A percentile compares a stretch with the other conserved stretches of the same genome.
phyloP scores from a whole-genome alignment of 2,797 vertebrate species.

The Anableps anableps region DNA sequence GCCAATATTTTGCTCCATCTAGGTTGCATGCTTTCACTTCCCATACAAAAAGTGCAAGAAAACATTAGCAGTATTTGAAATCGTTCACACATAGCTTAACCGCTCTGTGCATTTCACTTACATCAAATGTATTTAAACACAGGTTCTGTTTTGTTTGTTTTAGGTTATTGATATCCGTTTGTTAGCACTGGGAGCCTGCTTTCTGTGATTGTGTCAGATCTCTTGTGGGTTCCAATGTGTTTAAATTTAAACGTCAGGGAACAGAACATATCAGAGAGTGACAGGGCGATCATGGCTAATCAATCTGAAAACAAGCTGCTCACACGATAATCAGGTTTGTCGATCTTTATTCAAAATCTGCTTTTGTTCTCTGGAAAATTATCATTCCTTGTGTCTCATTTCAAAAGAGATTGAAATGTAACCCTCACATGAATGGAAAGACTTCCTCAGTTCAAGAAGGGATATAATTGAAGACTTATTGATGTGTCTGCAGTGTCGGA shows the following conservation, averaged over 20 bases:
- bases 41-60: not conserved
- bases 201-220: not conserved
- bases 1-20: not conserved
- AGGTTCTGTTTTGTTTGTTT: not conserved
- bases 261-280: constrained; percentile 2
- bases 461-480: not conserved
- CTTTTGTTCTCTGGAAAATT: not conserved
- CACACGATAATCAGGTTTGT: not conserved
- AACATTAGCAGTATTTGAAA: not conserved
- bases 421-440: not conserved
- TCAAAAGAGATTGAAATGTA: not conserved
- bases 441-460: not conserved
- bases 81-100: not conserved
- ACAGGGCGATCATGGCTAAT: not conserved
- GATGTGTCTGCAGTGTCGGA: not conserved
- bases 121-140: not conserved
- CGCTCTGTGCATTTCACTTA: not conserved
- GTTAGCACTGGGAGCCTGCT: not conserved
- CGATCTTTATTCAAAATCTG: not conserved
- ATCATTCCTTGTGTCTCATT: not conserved
- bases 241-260: not conserved
- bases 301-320: constrained; percentile 1
- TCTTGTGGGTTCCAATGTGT: not conserved
- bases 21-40: not conserved
- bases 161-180: not conserved